These are phyloP conservation scores for Anas acuta DNA, from an alignment of 2,797 vertebrate species.

Conservation along the genomic window DNA sequence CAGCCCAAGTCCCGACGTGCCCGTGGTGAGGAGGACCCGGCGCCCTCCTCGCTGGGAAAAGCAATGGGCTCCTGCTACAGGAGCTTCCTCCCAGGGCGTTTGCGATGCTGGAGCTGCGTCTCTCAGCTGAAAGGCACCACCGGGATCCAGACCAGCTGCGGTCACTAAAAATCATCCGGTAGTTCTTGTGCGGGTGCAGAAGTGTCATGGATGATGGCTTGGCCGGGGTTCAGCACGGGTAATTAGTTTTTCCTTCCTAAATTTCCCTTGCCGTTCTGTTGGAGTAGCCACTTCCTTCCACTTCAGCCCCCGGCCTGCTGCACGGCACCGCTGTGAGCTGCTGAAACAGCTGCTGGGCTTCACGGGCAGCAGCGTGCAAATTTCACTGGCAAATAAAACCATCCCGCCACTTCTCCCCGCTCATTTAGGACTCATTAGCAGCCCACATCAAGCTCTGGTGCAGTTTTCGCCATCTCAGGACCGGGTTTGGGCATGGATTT, in stretches of 20 bases:
- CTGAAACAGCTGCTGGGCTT: neutral
- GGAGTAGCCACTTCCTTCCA: constrained; percentile 33
- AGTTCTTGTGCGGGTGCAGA: neutral
- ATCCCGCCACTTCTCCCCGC: neutral
- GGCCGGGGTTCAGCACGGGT: constrained; percentile 17
- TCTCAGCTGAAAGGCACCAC: neutral
- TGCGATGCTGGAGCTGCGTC: rapidly evolving
- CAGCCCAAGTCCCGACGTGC: neutral
- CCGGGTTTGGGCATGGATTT: neutral
- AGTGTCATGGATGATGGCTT: constrained; percentile 22
- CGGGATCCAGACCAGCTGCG: constrained; percentile 41
- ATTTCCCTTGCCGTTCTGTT: neutral
- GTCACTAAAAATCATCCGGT: neutral
- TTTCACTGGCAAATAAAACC: neutral
- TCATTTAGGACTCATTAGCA: neutral
- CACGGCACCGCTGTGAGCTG: neutral
- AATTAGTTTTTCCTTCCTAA: constrained; percentile 54
- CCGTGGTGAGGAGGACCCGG: too few species aligned
- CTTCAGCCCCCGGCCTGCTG: neutral
- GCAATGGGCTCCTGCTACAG: neutral
- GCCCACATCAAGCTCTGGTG: neutral
- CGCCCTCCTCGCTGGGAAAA: neutral
- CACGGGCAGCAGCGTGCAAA: neutral
- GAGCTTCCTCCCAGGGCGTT: rapidly evolving
- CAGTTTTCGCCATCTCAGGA: neutral